Base-by-base conservation (phyloP, 2,888 invertebrate genomes). In the Chrysolina haemoptera region DNA sequence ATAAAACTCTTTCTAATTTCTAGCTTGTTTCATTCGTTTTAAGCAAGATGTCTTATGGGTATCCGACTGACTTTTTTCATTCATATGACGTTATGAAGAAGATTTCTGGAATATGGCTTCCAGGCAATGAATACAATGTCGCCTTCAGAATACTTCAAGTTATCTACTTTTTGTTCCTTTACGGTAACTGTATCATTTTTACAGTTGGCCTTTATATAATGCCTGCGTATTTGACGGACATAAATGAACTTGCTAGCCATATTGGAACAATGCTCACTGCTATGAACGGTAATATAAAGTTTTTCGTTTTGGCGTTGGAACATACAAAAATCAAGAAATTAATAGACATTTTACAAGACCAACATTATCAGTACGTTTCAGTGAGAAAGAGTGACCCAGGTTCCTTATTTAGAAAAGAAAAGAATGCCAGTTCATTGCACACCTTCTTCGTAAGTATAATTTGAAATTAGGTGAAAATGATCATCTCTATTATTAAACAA, bases 41-140 rank as follows among this genome's bases (percentile, higher is more conserved):
- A 46, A 46, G 46, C 2, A 46, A 27, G 16, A 59, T 59, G 59
- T 1, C 59, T 8, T n/a, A n/a, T 10, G 35, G 35, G 12, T 59
- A 59, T 27, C 59, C 59, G 35, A 59, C 14, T 14, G 35, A 59
- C 27, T 59, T 59, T 27, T 59, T 59, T 11, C 59, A 59, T 6
- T 22, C 35, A 1, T 27, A 59, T 27, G 27, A 59, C 9, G 0
- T 27, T 27, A 3, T 35, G 14, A 22, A n/a, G 5, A 59, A 35
- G 22, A 14, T 59, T 27, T 8, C 27, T 3, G 59, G 59, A 35
- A 27, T 59, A 27, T 59, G 59, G 59, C n/a, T 59, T n/a, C 59
- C 59, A n/a, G 59, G n/a, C 1, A 22, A 6, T 10, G 27, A 59
- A 22, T 59, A 27, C 10, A 6, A 59, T n/a, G 9, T 9, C 14